phyloP scores from a whole-genome alignment of 2,113 vertebrate species.

The Scopus umbretta region DNA sequence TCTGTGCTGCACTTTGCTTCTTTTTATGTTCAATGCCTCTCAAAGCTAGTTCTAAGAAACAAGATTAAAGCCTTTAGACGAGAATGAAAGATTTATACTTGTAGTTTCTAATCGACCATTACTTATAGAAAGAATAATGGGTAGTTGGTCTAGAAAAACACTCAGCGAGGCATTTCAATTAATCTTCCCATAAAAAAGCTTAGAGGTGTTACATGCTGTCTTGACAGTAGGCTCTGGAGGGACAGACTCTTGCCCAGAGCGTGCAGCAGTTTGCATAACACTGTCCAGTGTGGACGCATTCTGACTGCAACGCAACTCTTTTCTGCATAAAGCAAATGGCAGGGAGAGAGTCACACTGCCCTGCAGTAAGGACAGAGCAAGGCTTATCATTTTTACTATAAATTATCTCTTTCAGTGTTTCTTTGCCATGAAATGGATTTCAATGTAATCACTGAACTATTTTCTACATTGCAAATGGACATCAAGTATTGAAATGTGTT shows the following conservation, averaged over 20 bases:
- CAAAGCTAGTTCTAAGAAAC: background rate
- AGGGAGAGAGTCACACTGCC: background rate
- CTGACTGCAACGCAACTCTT: background rate
- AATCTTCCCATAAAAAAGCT: background rate
- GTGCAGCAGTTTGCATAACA: background rate
- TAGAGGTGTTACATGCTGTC: background rate
- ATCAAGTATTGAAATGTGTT: background rate
- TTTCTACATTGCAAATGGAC: background rate
- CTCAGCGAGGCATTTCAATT: background rate
- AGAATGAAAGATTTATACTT: background rate
- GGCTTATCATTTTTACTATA: background rate
- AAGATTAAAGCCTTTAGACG: background rate
- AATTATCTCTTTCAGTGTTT: background rate
- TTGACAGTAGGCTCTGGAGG: background rate
- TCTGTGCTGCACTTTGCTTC: background rate
- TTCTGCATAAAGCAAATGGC: background rate
- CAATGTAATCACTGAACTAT: background rate
- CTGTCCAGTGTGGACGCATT: background rate
- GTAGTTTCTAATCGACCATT: background rate
- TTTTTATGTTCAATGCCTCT: background rate
- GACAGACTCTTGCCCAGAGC: background rate
- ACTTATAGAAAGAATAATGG: background rate
- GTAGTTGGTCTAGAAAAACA: background rate
- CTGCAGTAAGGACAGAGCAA: background rate
- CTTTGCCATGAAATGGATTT: background rate